Conservation (phyloP, 2,797 vertebrate genomes). For the Phrynocephalus guinanensis region DNA sequence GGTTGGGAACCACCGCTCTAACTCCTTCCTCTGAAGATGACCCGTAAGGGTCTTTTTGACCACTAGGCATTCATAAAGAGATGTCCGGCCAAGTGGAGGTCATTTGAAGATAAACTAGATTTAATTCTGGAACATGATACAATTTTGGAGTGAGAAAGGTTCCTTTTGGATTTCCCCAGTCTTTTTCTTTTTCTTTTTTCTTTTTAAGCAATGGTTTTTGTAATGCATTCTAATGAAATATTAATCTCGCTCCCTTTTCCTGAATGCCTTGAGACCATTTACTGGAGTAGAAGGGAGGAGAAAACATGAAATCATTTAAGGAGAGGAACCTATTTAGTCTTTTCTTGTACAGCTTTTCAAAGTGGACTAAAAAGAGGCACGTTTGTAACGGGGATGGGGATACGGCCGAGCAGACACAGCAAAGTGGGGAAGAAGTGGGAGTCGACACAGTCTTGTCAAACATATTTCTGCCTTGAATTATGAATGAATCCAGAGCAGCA, state of each 20-base stretch:
- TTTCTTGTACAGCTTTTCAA: slow-evolving; percentile 20
- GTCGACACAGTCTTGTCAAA: slow-evolving; percentile 37
- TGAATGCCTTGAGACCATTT: background rate
- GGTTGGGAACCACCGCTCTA: no score
- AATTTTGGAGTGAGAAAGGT: background rate
- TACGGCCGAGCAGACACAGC: background rate
- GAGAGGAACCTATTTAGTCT: background rate
- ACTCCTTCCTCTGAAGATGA: no score
- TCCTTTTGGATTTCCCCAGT: background rate
- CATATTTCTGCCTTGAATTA: background rate
- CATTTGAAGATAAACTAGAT: background rate
- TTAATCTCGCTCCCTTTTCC: background rate
- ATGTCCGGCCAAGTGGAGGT: background rate
- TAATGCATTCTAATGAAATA: slow-evolving; percentile 27
- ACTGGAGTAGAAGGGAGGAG: background rate
- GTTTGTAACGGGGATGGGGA: background rate
- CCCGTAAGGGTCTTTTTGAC: background rate
- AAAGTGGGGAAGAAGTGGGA: background rate
- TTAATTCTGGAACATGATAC: background rate
- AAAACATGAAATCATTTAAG: background rate
- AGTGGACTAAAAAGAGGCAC: background rate
- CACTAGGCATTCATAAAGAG: background rate
- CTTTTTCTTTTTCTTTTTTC: background rate
- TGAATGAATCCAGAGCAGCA: background rate
- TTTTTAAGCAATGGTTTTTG: background rate